These are phyloP conservation scores for Morinoia aosen DNA, from an alignment of 2,888 invertebrate genomes.

Conservation along the genomic window DNA sequence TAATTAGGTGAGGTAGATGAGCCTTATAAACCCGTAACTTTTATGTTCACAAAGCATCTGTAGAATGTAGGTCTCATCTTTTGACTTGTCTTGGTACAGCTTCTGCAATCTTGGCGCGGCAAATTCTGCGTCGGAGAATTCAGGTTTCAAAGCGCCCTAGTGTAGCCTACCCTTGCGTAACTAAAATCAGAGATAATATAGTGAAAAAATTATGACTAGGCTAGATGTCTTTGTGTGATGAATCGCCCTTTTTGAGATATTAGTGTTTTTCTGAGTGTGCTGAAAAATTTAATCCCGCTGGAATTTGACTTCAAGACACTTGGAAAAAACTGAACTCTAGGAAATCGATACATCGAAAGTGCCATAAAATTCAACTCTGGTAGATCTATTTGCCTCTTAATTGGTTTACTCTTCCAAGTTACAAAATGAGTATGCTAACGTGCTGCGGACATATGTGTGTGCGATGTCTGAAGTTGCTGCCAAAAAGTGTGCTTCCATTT, in stretches of 20 bases:
- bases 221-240: neutral
- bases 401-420: neutral
- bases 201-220: too few species aligned
- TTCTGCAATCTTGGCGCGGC: neutral
- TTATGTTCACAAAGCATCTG: neutral
- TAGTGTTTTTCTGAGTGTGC: neutral
- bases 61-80: neutral
- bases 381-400: neutral
- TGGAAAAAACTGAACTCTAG: neutral
- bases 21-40: neutral
- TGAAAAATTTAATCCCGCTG: neutral
- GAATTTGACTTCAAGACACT: neutral
- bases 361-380: neutral
- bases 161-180: too few species aligned
- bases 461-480: neutral
- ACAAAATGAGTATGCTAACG: neutral
- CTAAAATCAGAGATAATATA: too few species aligned
- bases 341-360: neutral
- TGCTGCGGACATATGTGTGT: neutral
- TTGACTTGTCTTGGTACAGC: neutral
- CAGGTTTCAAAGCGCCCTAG: too few species aligned
- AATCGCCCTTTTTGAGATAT: neutral
- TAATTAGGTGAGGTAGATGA: neutral
- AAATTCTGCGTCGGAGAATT: too few species aligned
- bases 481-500: slow-evolving; percentile 9